Evolutionary conservation across 2,113 vertebrate genomes (phyloP).

Genomic region (Capra hircus): DNA sequence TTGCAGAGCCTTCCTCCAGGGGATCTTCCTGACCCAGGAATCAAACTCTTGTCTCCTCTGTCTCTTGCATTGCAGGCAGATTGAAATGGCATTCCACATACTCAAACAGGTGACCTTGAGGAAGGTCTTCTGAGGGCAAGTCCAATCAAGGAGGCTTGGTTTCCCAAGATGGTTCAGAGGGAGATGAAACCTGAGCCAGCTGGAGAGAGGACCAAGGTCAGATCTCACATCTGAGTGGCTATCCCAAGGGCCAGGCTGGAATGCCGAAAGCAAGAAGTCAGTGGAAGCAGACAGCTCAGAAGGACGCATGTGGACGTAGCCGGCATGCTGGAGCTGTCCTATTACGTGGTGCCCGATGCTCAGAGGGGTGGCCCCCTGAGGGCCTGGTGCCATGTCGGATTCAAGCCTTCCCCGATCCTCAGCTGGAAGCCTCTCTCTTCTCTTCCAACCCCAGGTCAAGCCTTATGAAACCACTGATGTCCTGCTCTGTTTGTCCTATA

Average conservation of each 20-base stretch:
- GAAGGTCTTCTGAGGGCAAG: neutral
- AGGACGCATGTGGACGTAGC: fast-evolving
- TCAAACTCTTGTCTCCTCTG: neutral
- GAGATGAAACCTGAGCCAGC: neutral
- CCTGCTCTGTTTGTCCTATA: neutral
- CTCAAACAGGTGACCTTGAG: neutral
- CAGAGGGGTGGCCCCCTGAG: no score
- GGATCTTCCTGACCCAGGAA: neutral
- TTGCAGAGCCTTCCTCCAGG: neutral
- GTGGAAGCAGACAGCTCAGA: neutral
- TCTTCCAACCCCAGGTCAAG: neutral
- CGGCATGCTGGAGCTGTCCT: fast-evolving
- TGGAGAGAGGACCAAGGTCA: neutral
- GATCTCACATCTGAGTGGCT: neutral
- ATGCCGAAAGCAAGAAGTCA: neutral
- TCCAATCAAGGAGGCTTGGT: neutral
- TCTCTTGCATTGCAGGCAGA: neutral
- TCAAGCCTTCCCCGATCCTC: neutral
- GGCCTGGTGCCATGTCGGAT: fast-evolving
- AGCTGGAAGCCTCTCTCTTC: neutral
- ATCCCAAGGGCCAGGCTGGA: neutral
- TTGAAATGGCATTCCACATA: neutral
- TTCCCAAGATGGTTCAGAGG: neutral
- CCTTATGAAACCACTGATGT: neutral
- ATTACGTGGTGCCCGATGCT: neutral